phyloP scores from a whole-genome alignment of 2,888 invertebrate genomes.

The Atethmia centrago region DNA sequence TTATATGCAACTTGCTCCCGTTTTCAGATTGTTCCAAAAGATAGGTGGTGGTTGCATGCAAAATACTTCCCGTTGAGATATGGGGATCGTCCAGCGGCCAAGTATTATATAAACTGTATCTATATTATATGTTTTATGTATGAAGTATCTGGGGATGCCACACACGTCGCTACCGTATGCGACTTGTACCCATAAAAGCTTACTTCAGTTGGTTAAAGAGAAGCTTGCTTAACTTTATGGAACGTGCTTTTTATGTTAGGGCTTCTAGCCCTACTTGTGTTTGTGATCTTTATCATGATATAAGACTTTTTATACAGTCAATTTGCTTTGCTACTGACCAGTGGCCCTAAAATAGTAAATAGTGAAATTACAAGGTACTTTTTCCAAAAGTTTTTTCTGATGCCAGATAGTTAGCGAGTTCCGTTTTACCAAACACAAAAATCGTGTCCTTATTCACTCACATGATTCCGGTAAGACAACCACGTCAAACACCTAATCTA shows the following conservation, averaged over 20 bases:
- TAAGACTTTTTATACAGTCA: constrained; percentile 14
- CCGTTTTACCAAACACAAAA: constrained; percentile 24
- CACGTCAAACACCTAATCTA: constrained; percentile 70
- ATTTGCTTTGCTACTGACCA: not conserved
- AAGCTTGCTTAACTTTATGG: constrained; percentile 53
- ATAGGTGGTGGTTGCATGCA: constrained; percentile 88
- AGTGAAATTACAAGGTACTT: not conserved
- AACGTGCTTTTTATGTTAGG: constrained; percentile 6
- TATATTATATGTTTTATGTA: constrained; percentile 50
- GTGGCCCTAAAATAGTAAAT: not conserved
- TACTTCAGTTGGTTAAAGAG: constrained; percentile 54
- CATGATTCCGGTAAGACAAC: constrained; percentile 54
- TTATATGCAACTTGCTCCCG: constrained; percentile 75
- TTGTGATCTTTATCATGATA: constrained; percentile 31
- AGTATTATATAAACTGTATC: constrained; percentile 81
- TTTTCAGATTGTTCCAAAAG: constrained; percentile 88
- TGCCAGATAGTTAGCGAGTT: constrained; percentile 17
- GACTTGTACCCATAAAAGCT: constrained; percentile 50
- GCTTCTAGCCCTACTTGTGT: constrained; percentile 14
- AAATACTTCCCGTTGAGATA: constrained; percentile 89
- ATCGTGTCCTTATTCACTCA: constrained; percentile 55
- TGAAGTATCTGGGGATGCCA: constrained; percentile 81
- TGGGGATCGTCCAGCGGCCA: constrained; percentile 83
- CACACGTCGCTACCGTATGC: constrained; percentile 82
- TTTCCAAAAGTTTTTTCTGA: too few relatives aligned